Evolutionary conservation across 2,113 vertebrate species (phyloP), one percentile per base, ranked within the genome.

Genomic region (Nycticryphes semicollaris): DNA sequence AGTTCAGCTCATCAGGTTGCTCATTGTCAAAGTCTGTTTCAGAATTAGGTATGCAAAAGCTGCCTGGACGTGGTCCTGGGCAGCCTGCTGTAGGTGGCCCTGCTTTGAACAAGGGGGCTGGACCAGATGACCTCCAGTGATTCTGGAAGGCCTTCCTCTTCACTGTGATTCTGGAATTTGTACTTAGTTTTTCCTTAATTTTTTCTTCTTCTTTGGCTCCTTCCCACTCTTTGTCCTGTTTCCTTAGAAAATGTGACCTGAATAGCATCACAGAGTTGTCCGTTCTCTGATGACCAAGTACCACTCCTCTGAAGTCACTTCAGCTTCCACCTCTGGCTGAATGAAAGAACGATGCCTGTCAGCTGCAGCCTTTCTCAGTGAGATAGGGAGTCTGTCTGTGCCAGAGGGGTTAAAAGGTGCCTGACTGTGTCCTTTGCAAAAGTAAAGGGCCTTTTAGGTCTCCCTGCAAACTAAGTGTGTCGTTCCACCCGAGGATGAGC

Each of bases 381-480:
- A 54, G n/a, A 27, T 3, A 10, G 45, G 9, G 28, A 59, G 19
- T 13, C 17, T 66, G 25, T 67, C 1, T 0, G 1, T 35, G 69
- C 30, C 45, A 48, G 25, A 59, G 13, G 48, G 63, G 16, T 56
- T 57, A 18, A 6, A 39, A 74, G 45, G n/a, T 75, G 69, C 10
- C 37, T n/a, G 30, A 14, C 12, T 30, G 30, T 47, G 47, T 35
- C 51, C 41, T 48, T 75, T 41, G 33, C 69, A 30, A 54, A 56
- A 72, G 70, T 9, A 8, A 28, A 84, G 11, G 19, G 5, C 3
- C 15, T 45, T 62, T 15, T 10, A 39, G 20, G 23, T 50, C 35
- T 67, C 50, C 56, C 35, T 50, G 41, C 35, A 85, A 31, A 37
- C 41, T 0, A 7, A 25, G 19, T 3, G 5, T 66, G 14, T 23